Evolutionary conservation across 2,888 invertebrate genomes (phyloP).

Genomic region (Orchestes rusci): DNA sequence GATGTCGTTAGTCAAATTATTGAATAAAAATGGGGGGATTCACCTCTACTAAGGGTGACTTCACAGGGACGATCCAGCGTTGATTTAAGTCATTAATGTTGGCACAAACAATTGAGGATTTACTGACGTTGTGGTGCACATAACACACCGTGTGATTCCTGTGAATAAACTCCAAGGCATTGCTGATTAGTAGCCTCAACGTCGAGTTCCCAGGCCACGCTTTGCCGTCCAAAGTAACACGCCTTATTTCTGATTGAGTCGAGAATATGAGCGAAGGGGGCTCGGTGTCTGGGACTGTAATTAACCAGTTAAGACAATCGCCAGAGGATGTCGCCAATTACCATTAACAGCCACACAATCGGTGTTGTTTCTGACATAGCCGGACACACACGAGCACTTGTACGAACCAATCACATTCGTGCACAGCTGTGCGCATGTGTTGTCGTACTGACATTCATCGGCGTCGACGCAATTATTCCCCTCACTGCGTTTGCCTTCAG

Average conservation of each 20-base stretch:
- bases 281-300: constrained; percentile 56
- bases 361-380: constrained; percentile 55
- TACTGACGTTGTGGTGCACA: constrained; percentile 58
- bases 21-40: no score
- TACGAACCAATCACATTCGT: constrained; percentile 60
- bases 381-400: constrained; percentile 64
- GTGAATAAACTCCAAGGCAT: constrained; percentile 59
- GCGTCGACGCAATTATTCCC: constrained; percentile 62
- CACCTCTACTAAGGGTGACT: constrained; percentile 54
- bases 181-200: constrained; percentile 41
- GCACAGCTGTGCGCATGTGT: constrained; percentile 68
- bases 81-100: constrained; percentile 56
- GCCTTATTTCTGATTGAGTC: constrained; percentile 58
- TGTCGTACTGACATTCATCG: constrained; percentile 68
- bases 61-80: constrained; percentile 52
- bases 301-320: not conserved
- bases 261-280: constrained; percentile 61
- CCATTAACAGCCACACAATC: constrained; percentile 66
- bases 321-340: constrained; percentile 40
- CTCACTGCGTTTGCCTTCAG: constrained; percentile 56
- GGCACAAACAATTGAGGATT: constrained; percentile 55
- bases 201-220: constrained; percentile 42
- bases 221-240: constrained; percentile 52
- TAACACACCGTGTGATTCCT: constrained; percentile 63
- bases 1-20: no score